Evolutionary conservation across 2,888 invertebrate species (phyloP).

Genomic region (Drosophila peninsularis): DNA sequence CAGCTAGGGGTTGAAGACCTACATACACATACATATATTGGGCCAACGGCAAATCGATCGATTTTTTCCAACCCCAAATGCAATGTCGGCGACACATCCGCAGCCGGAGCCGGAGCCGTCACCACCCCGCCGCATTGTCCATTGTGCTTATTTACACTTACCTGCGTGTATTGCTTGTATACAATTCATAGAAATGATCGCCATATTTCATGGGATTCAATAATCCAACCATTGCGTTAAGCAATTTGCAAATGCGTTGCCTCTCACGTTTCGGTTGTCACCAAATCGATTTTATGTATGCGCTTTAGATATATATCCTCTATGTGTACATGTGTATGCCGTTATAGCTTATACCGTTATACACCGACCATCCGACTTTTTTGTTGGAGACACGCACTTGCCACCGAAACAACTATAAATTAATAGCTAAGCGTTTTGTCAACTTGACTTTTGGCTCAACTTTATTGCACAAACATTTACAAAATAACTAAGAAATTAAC

Average conservation of each 20-base stretch:
- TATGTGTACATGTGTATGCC: slow-evolving; percentile 41
- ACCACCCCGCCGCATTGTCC: slow-evolving; percentile 29
- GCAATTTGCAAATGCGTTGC: slow-evolving; percentile 35
- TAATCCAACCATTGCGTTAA: slow-evolving; percentile 81
- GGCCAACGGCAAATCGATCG: slow-evolving; percentile 60
- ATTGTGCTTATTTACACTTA: slow-evolving; percentile 60
- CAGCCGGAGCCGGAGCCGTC: slow-evolving; percentile 8
- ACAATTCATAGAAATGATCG: slow-evolving; percentile 84
- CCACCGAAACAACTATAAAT: slow-evolving; percentile 26
- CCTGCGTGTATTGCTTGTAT: slow-evolving; percentile 83
- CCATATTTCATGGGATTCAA: slow-evolving; percentile 84
- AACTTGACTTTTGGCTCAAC: slow-evolving; percentile 59
- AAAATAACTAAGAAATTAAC: slow-evolving; percentile 76
- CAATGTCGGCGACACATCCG: slow-evolving; percentile 21
- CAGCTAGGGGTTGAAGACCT: slow-evolving; percentile 70
- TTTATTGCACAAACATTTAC: slow-evolving; percentile 72
- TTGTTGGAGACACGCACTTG: slow-evolving; percentile 13
- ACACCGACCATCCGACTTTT: slow-evolving; percentile 23
- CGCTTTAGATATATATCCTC: slow-evolving; percentile 29
- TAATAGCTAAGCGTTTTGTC: slow-evolving; percentile 30
- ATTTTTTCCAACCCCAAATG: slow-evolving; percentile 70
- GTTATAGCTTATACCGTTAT: slow-evolving; percentile 57
- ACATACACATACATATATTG: slow-evolving; percentile 46
- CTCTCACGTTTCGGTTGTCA: slow-evolving; percentile 2
- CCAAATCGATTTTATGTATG: slow-evolving; percentile 68